phyloP scores from a whole-genome alignment of 2,113 vertebrate genomes.

The Entelurus aequoreus region DNA sequence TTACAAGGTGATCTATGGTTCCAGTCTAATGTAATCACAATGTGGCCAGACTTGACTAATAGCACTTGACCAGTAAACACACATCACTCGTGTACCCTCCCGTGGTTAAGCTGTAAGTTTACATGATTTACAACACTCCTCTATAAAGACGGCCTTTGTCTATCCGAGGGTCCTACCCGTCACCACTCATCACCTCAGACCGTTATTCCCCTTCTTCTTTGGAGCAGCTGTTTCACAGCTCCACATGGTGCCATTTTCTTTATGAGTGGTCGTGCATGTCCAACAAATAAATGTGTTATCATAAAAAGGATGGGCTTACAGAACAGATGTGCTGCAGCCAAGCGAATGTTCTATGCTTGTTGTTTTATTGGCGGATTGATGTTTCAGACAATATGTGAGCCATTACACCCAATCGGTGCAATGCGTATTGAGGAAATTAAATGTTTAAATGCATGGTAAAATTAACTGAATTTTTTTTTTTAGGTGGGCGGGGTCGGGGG shows the following conservation, averaged over 20 bases:
- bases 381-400: no score
- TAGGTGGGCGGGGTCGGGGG: no score
- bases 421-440: no score
- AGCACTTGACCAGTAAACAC: conserved; percentile 38
- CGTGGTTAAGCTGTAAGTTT: conserved; percentile 27
- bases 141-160: conserved; percentile 44
- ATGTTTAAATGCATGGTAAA: no score
- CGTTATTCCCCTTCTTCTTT: conserved; percentile 25
- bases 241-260: conserved; percentile 50
- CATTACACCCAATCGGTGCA: no score
- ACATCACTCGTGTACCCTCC: conserved; percentile 29
- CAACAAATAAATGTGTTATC: conserved; percentile 29
- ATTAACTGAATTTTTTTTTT: no score
- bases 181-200: neutral
- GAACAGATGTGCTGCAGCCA: conserved; percentile 25
- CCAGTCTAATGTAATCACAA: conserved; percentile 59
- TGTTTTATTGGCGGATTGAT: conserved; percentile 19
- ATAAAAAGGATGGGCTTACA: conserved; percentile 31
- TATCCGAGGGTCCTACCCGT: conserved; percentile 3
- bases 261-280: conserved; percentile 26
- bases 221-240: conserved; percentile 32
- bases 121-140: conserved; percentile 50
- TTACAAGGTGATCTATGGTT: conserved; percentile 26
- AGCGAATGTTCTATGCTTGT: neutral
- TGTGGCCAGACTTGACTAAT: conserved; percentile 59